These are phyloP conservation scores for Nephrotoma flavescens DNA, from an alignment of 2,888 invertebrate genomes.

Conservation along the genomic window DNA sequence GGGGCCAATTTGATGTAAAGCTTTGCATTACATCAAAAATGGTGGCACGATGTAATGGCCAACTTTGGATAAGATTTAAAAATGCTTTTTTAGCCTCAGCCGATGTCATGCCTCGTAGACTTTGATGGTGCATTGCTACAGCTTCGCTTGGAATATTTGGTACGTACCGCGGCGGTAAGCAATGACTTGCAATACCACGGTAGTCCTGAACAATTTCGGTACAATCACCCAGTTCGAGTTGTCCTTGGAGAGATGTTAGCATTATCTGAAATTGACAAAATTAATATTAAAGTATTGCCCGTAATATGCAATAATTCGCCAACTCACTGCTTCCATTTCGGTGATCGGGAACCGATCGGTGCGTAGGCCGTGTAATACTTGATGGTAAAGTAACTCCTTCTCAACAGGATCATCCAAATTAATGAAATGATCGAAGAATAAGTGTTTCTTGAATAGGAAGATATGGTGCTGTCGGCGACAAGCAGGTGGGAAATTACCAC, in stretches of 20 bases:
- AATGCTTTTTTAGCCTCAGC: constrained; percentile 84
- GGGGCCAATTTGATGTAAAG: constrained; percentile 91
- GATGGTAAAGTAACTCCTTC: constrained; percentile 86
- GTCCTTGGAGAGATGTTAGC: constrained; percentile 85
- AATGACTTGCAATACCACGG: constrained; percentile 58
- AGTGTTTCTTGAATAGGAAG: constrained; percentile 67
- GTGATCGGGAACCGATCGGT: constrained; percentile 86
- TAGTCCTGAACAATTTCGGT: constrained; percentile 49
- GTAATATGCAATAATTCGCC: neutral
- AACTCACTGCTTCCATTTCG: constrained; percentile 73
- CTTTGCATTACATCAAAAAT: constrained; percentile 95
- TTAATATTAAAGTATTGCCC: constrained; percentile 16
- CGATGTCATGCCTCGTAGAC: constrained; percentile 71
- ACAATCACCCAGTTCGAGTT: constrained; percentile 80
- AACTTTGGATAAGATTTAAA: constrained; percentile 80
- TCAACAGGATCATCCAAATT: constrained; percentile 76
- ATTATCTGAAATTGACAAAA: constrained; percentile 51
- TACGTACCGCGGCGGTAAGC: constrained; percentile 70
- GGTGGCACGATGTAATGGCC: constrained; percentile 85
- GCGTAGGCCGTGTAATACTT: constrained; percentile 77
- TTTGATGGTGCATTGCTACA: constrained; percentile 82
- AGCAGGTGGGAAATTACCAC: constrained; percentile 33
- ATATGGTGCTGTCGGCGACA: constrained; percentile 46
- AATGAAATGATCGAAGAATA: constrained; percentile 66
- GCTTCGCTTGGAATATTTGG: constrained; percentile 65